Conservation (phyloP, 2,888 invertebrate genomes). For the Norana najaformis region DNA sequence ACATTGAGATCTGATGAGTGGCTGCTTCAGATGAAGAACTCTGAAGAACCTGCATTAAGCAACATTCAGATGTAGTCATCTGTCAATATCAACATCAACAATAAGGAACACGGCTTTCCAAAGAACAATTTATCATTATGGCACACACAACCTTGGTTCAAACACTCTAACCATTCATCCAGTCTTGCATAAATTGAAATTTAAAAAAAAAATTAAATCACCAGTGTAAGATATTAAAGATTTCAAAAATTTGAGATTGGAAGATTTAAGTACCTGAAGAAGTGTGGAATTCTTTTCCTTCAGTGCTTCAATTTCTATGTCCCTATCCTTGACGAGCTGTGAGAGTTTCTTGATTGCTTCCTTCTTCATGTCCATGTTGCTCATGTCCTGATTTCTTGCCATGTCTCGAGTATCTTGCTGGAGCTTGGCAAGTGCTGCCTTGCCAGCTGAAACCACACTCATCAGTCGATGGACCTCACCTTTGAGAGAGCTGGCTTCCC, state of each 20-base stretch:
- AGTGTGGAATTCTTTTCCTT: slow-evolving; percentile 61
- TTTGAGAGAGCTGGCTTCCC: slow-evolving; percentile 60
- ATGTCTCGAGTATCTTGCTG: slow-evolving; percentile 54
- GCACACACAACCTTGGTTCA: neutral
- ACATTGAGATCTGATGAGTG: slow-evolving; percentile 44
- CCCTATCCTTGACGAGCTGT: slow-evolving; percentile 62
- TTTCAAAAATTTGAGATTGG: neutral
- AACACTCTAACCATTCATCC: neutral
- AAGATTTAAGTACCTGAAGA: slow-evolving; percentile 38
- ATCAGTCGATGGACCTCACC: slow-evolving; percentile 61
- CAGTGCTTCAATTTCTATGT: slow-evolving; percentile 63
- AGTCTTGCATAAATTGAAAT: no score
- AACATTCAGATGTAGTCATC: neutral
- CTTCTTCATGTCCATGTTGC: slow-evolving; percentile 58
- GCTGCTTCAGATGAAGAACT: slow-evolving; percentile 44
- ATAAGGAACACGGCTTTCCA: neutral
- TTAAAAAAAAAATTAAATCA: no score
- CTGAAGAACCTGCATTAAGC: slow-evolving; percentile 53
- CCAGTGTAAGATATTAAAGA: neutral
- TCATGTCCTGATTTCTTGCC: slow-evolving; percentile 37
- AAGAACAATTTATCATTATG: neutral
- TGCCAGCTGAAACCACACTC: slow-evolving; percentile 59
- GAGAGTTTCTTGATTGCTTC: slow-evolving; percentile 62
- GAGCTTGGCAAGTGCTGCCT: slow-evolving; percentile 59
- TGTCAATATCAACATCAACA: neutral